Evolutionary conservation across 2,113 vertebrate genomes (phyloP).

Genomic region (Paraplagusia blochii): DNA sequence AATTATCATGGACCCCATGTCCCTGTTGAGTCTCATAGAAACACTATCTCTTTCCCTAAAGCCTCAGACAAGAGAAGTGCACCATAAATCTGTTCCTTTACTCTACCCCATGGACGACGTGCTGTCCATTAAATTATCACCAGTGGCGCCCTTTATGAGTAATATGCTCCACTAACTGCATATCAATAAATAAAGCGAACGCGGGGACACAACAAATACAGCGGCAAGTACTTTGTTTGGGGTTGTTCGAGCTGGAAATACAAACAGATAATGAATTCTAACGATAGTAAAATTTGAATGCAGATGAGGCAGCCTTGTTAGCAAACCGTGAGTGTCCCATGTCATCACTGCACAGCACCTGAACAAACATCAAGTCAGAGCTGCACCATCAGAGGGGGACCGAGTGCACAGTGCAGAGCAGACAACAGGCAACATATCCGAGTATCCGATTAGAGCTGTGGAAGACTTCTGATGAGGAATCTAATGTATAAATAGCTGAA

Average conservation of each 20-base stretch:
- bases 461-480: slow-evolving; percentile 40
- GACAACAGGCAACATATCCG: slow-evolving; percentile 32
- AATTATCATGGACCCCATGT: slow-evolving; percentile 37
- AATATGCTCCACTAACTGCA: slow-evolving; percentile 18
- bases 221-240: slow-evolving; percentile 21
- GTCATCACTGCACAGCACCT: slow-evolving; percentile 12
- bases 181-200: slow-evolving; percentile 54
- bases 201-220: slow-evolving; percentile 27
- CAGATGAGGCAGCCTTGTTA: slow-evolving; percentile 45
- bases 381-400: slow-evolving; percentile 25
- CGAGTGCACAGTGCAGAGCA: slow-evolving; percentile 19
- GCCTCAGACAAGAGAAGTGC: slow-evolving; percentile 25
- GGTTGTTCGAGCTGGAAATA: slow-evolving; percentile 11
- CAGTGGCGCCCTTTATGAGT: slow-evolving; percentile 42
- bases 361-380: slow-evolving; percentile 39
- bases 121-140: slow-evolving; percentile 44
- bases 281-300: slow-evolving; percentile 44
- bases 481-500: slow-evolving; percentile 38
- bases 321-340: slow-evolving; percentile 29
- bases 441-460: slow-evolving; percentile 30
- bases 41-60: slow-evolving; percentile 24
- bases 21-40: slow-evolving; percentile 34
- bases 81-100: slow-evolving; percentile 41
- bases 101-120: slow-evolving; percentile 26
- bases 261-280: slow-evolving; percentile 44